Percentiles rank a stretch among this genome's conserved stretches.
These are phyloP conservation scores for Himalopsyche tibetana DNA, from an alignment of 2,888 invertebrate species.

Conservation along the genomic window DNA sequence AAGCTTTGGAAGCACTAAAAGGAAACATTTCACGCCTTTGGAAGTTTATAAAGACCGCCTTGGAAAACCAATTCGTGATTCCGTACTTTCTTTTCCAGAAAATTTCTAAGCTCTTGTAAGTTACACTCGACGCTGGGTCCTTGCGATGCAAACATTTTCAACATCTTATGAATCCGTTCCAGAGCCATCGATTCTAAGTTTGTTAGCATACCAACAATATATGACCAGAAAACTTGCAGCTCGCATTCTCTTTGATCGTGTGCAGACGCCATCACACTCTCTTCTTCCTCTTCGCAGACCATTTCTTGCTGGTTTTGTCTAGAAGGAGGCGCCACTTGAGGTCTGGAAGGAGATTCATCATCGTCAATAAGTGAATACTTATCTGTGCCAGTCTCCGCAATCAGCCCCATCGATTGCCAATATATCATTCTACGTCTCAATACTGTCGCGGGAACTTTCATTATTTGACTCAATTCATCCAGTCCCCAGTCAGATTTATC, in stretches of 20 bases:
- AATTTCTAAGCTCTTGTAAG: constrained; percentile 90
- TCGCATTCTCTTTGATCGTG: constrained; percentile 96
- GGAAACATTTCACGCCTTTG: constrained; percentile 76
- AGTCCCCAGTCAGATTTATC: constrained; percentile 90
- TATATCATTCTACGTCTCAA: constrained; percentile 91
- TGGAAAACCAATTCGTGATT: constrained; percentile 91
- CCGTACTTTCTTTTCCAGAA: constrained; percentile 94
- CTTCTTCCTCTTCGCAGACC: constrained; percentile 92
- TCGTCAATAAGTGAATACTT: constrained; percentile 84
- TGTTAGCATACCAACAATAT: constrained; percentile 97
- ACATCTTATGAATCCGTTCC: constrained; percentile 96
- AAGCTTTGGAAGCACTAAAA: no score
- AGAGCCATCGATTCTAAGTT: constrained; percentile 94
- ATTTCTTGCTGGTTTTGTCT: constrained; percentile 78
- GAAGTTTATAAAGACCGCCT: constrained; percentile 91
- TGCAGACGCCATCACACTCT: constrained; percentile 96
- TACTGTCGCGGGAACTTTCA: constrained; percentile 92
- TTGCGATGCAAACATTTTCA: constrained; percentile 97
- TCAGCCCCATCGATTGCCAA: constrained; percentile 95
- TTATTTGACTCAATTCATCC: constrained; percentile 88
- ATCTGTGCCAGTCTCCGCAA: constrained; percentile 86
- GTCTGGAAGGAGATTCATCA: constrained; percentile 72
- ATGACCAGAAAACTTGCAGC: constrained; percentile 96
- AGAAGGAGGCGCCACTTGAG: constrained; percentile 76
- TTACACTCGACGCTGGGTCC: constrained; percentile 94